Conservation (phyloP, 1,140 invertebrate species). For the Pentalonia nigronervosa region DNA sequence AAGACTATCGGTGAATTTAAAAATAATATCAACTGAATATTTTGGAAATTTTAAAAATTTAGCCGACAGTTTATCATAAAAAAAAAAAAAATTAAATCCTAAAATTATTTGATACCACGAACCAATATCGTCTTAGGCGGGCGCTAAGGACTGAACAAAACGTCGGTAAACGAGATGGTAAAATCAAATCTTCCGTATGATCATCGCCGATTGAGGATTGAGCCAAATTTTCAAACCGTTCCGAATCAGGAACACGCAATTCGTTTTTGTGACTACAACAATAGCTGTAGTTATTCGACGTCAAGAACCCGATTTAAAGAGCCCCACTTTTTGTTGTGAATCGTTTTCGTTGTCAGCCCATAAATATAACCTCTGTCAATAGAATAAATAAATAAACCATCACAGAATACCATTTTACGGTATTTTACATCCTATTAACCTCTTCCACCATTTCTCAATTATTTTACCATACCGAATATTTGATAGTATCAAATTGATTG, state of each 20-base stretch:
- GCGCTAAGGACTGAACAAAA: background rate
- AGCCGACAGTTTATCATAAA: too few relatives aligned
- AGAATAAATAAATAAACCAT: constrained; percentile 33
- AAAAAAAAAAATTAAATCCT: background rate
- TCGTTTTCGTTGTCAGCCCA: constrained; percentile 11
- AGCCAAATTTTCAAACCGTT: background rate
- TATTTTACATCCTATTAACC: constrained; percentile 45
- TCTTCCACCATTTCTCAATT: background rate
- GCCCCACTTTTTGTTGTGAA: background rate
- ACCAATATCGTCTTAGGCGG: background rate
- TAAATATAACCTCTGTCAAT: constrained; percentile 24
- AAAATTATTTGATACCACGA: background rate
- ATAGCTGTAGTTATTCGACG: constrained; percentile 3
- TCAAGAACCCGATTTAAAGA: background rate
- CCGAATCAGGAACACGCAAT: background rate
- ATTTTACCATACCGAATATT: background rate
- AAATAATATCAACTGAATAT: too few relatives aligned
- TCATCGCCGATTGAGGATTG: background rate
- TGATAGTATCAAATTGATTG: background rate
- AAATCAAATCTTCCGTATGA: background rate
- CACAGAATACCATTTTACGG: background rate
- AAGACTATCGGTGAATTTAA: too few relatives aligned
- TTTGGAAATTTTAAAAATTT: too few relatives aligned
- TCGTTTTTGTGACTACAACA: background rate
- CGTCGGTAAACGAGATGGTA: background rate